A percentile compares a stretch with the other conserved stretches of the same genome.
phyloP scores from a whole-genome alignment of 2,888 invertebrate species.

The Cataglyphis livida region DNA sequence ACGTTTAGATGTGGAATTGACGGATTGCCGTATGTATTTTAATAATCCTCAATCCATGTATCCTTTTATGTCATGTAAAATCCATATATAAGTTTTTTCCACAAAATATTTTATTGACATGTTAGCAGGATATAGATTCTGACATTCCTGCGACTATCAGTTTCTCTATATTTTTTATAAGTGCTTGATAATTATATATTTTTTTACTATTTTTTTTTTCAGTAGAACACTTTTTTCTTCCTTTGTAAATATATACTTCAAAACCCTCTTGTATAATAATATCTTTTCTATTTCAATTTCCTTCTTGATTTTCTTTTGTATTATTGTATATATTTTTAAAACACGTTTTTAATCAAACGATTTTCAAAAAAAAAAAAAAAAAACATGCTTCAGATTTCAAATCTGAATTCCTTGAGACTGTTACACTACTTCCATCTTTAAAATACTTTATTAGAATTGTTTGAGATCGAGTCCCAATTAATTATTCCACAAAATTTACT shows the following conservation, averaged over 20 bases:
- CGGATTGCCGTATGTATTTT: not conserved
- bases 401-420: constrained; percentile 5
- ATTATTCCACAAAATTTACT: constrained; percentile 5
- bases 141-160: not conserved
- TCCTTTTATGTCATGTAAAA: not conserved
- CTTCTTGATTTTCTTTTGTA: not conserved
- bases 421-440: not conserved
- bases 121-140: not conserved
- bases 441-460: not conserved
- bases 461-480: not conserved
- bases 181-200: not conserved
- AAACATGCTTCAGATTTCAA: not conserved
- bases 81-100: not conserved
- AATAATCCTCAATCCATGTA: not conserved
- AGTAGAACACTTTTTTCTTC: not conserved
- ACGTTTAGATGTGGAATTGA: constrained; percentile 28
- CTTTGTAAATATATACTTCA: not conserved
- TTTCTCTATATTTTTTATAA: not conserved
- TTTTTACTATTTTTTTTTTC: not conserved
- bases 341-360: not conserved
- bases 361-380: not conserved
- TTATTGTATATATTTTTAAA: not conserved
- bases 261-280: not conserved
- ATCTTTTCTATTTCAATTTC: not conserved
- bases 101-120: not conserved